Conservation (phyloP, 2,888 invertebrate species). For the Shargacucullia verbasci region DNA sequence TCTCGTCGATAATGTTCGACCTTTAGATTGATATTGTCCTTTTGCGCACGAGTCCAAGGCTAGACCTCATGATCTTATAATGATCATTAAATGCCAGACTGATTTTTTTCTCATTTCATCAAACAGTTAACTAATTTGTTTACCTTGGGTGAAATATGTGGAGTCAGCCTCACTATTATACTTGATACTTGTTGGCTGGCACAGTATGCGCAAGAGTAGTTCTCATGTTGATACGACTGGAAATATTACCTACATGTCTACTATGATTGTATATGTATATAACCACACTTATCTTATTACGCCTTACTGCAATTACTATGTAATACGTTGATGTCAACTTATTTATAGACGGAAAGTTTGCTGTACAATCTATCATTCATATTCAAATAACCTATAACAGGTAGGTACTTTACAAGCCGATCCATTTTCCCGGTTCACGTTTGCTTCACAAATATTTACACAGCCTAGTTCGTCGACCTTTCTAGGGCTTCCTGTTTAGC, state of each 20-base stretch:
- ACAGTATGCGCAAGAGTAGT: no score
- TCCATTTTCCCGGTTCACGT: slow-evolving; percentile 12
- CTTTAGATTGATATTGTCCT: slow-evolving; percentile 36
- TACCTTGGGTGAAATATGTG: no score
- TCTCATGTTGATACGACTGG: no score
- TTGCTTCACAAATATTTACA: slow-evolving; percentile 37
- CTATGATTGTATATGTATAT: no score
- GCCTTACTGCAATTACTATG: slow-evolving; percentile 10
- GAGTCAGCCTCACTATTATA: no score
- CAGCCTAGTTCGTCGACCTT: slow-evolving; percentile 27
- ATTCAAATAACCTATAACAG: not conserved
- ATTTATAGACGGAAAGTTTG: slow-evolving; percentile 36
- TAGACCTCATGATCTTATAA: no score
- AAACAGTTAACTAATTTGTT: no score
- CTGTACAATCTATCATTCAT: slow-evolving; percentile 16
- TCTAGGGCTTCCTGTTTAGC: slow-evolving; percentile 38
- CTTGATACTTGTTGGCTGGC: no score
- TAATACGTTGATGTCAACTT: slow-evolving; percentile 30
- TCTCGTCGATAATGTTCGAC: slow-evolving; percentile 37
- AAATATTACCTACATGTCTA: no score
- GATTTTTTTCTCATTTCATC: no score
- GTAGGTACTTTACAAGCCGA: not conserved
- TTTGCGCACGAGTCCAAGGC: slow-evolving; percentile 1
- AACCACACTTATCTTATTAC: not conserved
- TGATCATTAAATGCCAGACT: no score